Conservation (phyloP, 2,888 invertebrate genomes). For the Pandemis heparana region DNA sequence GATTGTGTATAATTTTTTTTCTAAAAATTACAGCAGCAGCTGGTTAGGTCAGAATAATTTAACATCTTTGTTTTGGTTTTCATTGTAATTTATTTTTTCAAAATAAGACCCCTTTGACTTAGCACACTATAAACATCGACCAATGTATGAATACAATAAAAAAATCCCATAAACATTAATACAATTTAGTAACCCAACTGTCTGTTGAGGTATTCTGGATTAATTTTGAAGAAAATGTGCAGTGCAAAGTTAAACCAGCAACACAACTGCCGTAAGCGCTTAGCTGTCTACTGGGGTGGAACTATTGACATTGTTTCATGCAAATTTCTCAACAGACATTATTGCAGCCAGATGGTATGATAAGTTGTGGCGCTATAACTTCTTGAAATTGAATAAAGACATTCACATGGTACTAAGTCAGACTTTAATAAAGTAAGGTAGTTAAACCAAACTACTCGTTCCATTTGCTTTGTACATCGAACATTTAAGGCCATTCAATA, state of each 20-base stretch:
- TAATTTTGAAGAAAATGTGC: not conserved
- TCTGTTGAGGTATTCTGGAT: too few species aligned
- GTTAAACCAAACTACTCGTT: not conserved
- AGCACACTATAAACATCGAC: too few species aligned
- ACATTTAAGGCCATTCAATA: too few species aligned
- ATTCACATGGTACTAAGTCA: not conserved
- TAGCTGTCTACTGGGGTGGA: not conserved
- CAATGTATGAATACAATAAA: too few species aligned
- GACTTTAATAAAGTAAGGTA: not conserved
- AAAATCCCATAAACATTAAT: too few species aligned
- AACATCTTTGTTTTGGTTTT: too few species aligned
- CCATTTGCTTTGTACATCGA: not conserved
- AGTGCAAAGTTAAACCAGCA: not conserved
- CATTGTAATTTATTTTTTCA: too few species aligned
- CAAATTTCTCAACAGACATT: not conserved
- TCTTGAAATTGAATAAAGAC: not conserved
- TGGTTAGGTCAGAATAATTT: too few species aligned
- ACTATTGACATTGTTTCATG: constrained; percentile 5
- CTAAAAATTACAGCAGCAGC: too few species aligned
- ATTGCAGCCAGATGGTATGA: not conserved
- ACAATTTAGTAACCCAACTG: too few species aligned
- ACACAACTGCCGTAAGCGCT: not conserved
- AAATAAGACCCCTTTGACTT: too few species aligned
- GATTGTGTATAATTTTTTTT: too few species aligned
- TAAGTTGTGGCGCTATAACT: not conserved